Percentiles rank a stretch among this genome's conserved stretches.
Conservation (phyloP, 2,888 invertebrate genomes). For the Spodoptera exigua region DNA sequence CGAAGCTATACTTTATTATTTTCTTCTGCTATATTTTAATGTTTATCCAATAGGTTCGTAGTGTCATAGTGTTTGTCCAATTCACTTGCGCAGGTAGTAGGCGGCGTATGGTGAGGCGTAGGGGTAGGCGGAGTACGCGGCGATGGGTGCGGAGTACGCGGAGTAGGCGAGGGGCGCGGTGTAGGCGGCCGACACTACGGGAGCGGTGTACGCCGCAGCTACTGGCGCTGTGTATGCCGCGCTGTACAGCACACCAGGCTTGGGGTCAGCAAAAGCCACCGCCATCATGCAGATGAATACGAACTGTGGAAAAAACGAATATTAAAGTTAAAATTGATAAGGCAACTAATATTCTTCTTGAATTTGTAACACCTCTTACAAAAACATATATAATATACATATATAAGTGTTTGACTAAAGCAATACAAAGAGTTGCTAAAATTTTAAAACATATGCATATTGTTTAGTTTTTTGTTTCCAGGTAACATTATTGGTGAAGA, state of each 20-base stretch:
- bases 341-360: too few relatives aligned
- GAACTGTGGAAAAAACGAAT: conserved; percentile 72
- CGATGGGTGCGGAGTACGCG: conserved; percentile 67
- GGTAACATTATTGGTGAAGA: too few relatives aligned
- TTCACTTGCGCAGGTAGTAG: conserved; percentile 63
- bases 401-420: too few relatives aligned
- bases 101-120: conserved; percentile 71
- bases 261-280: conserved; percentile 58
- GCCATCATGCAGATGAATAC: conserved; percentile 83
- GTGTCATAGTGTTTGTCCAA: background rate
- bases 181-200: conserved; percentile 78
- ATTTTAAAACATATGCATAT: too few relatives aligned
- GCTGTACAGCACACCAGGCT: conserved; percentile 66
- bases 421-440: too few relatives aligned
- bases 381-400: too few relatives aligned
- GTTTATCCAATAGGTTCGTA: background rate
- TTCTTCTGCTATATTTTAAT: conserved; percentile 1
- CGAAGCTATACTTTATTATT: conserved; percentile 35
- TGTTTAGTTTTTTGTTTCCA: too few relatives aligned
- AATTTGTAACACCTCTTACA: too few relatives aligned
- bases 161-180: conserved; percentile 78
- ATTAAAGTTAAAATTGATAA: background rate
- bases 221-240: conserved; percentile 68
- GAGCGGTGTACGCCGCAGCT: conserved; percentile 70
- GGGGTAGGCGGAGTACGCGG: conserved; percentile 69